Evolutionary conservation across 2,888 invertebrate genomes (phyloP).

Genomic region (Epinotia bilunana): DNA sequence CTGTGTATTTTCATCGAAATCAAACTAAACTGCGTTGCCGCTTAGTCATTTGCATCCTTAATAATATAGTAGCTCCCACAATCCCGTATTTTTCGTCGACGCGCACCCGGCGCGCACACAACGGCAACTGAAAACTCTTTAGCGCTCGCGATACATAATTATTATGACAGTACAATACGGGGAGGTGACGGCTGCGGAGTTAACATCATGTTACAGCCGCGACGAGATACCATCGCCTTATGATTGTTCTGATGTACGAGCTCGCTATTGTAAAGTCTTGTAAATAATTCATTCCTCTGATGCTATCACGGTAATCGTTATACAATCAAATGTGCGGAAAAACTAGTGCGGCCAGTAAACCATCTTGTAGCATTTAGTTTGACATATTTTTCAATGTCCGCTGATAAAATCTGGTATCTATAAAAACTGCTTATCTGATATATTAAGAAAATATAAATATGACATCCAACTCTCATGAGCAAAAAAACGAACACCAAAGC

Average conservation of each 20-base stretch:
- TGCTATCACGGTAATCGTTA: slow-evolving; percentile 7
- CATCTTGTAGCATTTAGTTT: background rate
- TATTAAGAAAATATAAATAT: background rate
- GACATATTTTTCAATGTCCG: background rate
- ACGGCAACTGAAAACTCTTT: slow-evolving; percentile 65
- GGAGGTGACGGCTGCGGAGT: slow-evolving; percentile 60
- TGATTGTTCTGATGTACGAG: slow-evolving; percentile 55
- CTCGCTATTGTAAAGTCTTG: slow-evolving; percentile 22
- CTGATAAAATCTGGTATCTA: background rate
- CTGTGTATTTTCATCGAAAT: background rate
- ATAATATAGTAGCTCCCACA: slow-evolving; percentile 3
- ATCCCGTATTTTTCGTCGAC: background rate
- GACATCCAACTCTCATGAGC: too few species aligned
- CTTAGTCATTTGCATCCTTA: background rate
- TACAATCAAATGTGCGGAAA: slow-evolving; percentile 13
- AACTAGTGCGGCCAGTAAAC: slow-evolving; percentile 5
- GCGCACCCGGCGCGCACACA: slow-evolving; percentile 52
- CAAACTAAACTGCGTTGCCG: background rate
- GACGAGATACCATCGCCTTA: slow-evolving; percentile 65
- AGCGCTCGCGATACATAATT: slow-evolving; percentile 75
- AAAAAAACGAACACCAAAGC: too few species aligned
- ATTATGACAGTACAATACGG: slow-evolving; percentile 79
- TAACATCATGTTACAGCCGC: slow-evolving; percentile 57
- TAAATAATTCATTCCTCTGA: slow-evolving; percentile 31
- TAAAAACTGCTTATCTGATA: background rate